Conservation (phyloP, 2,797 vertebrate genomes). For the Furcifer pardalis region DNA sequence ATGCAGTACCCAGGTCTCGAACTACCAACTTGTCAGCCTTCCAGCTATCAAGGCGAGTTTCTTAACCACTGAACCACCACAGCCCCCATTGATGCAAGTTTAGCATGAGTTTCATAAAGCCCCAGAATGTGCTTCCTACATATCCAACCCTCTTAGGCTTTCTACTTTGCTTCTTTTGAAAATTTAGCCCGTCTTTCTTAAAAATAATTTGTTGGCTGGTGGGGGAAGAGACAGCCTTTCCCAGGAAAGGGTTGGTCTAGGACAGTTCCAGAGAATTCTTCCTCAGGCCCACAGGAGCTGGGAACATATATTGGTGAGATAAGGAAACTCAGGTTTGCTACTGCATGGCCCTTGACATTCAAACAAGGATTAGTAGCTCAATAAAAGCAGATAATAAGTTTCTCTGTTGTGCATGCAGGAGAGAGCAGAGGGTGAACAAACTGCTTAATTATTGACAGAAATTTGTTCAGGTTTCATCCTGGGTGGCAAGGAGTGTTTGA, state of each 20-base stretch:
- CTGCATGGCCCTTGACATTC: background rate
- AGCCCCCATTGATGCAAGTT: no score
- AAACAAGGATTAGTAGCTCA: background rate
- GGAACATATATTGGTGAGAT: background rate
- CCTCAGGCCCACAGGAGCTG: background rate
- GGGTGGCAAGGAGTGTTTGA: background rate
- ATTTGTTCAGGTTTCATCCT: background rate
- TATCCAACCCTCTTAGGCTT: background rate
- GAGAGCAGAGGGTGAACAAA: background rate
- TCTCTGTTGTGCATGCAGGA: background rate
- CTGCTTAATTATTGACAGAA: background rate
- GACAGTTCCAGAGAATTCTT: background rate
- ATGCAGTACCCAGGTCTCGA: no score
- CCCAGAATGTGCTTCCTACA: background rate
- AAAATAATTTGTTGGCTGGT: background rate
- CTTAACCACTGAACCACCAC: no score
- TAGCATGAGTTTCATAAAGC: background rate
- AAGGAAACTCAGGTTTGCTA: background rate
- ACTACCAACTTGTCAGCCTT: no score
- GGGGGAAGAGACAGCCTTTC: background rate
- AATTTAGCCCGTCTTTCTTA: background rate
- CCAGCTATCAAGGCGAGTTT: no score
- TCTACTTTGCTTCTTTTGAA: background rate
- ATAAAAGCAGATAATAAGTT: constrained; percentile 14
- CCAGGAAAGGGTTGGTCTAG: background rate